Evolutionary conservation across 2,113 vertebrate species (phyloP).

Genomic region (Elephantulus edwardii): DNA sequence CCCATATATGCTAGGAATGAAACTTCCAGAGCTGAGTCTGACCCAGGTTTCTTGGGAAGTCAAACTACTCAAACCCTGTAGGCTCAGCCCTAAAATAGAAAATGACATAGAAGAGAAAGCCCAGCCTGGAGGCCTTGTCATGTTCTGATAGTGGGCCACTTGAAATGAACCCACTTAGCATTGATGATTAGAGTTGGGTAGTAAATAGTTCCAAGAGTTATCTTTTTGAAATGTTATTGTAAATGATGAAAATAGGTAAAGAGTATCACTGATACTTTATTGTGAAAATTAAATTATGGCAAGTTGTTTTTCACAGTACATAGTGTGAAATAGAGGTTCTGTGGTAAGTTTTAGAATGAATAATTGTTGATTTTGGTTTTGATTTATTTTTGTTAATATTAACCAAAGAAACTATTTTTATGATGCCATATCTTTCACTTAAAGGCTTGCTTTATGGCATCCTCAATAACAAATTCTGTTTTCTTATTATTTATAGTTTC

Average conservation of each 20-base stretch:
- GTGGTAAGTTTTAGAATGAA: constrained; percentile 35
- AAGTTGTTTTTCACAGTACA: background rate
- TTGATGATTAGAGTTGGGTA: background rate
- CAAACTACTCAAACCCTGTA: background rate
- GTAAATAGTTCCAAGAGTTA: background rate
- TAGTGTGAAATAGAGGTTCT: constrained; percentile 15
- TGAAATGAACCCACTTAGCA: constrained; percentile 12
- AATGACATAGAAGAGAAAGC: background rate
- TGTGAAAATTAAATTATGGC: background rate
- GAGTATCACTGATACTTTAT: background rate
- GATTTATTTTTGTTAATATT: background rate
- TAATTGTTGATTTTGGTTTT: background rate
- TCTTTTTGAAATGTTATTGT: background rate
- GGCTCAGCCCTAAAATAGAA: background rate
- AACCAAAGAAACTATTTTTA: background rate
- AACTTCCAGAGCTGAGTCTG: no score
- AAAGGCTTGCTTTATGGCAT: background rate
- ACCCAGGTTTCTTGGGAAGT: background rate
- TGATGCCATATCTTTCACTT: background rate
- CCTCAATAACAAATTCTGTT: background rate
- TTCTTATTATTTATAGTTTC: constrained; percentile 1
- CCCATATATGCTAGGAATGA: no score
- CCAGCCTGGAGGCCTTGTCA: background rate
- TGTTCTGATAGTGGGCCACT: background rate
- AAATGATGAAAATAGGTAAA: background rate